Base-by-base conservation (phyloP, 2,797 vertebrate genomes). In the Bovichtus variegatus region DNA sequence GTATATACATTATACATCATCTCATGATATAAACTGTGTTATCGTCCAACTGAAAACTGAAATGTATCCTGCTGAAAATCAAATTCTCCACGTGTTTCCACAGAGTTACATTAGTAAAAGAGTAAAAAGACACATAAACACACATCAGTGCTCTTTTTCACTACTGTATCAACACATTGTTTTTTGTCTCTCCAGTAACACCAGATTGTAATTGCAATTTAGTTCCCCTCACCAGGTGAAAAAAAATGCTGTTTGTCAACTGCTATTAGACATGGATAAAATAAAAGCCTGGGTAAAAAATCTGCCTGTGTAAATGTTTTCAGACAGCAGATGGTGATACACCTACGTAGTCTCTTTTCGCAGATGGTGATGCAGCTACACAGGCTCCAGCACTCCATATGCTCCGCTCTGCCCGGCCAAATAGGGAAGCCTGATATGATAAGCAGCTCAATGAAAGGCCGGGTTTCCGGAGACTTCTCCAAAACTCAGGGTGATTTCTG, bases 291-390 rank as follows among this genome's bases (percentile, higher is more conserved):
- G 38, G 58, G 41, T 54, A 36, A 55, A 59, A 80, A 77, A 73
- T 46, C 25, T 69, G 72, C 25, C 46, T 72, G 63, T 85, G 76
- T 87, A 73, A 86, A 84, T 88, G 81, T 87, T 85, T 89, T 86
- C 78, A 85, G 78, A 88, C 89, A 87, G 91, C 92, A 92, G 92
- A 93, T 92, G 89, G 88, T 87, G 88, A 60, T 85, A 83, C 90
- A 91, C 90, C 92, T 90, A 92, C 90, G 71, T 91, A 80, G 84
- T 84, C 69, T 80, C 85, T 70, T 76, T 63, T 61, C 68, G 76
- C 91, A 91, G 87, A 93, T 91, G 92, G 93, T 77, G 80, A 61
- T 72, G 9, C 59, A 73, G 80, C 80, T 23, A 82, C 50, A 1
- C 78, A 61, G 74, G 69, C 87, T 80, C 34, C 73, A 47, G 54